phyloP scores from a whole-genome alignment of 2,797 vertebrate species.

The Choloepus didactylus region DNA sequence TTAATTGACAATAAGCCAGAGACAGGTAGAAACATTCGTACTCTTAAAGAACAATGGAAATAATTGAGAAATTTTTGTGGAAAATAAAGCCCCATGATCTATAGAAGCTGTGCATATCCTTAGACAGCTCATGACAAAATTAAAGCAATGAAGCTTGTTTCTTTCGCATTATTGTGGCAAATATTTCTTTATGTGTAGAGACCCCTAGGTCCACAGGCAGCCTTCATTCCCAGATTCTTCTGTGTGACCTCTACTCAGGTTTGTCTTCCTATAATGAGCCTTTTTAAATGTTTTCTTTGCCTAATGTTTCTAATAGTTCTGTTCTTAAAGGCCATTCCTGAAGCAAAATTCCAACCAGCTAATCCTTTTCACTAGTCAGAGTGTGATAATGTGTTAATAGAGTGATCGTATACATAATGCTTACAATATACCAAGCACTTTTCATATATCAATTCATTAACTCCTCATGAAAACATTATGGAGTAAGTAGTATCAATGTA shows the following conservation, averaged over 20 bases:
- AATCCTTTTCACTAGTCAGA: background rate
- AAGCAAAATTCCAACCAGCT: background rate
- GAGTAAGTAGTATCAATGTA: background rate
- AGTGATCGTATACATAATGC: background rate
- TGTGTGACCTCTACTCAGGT: background rate
- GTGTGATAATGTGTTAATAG: background rate
- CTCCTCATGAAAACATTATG: background rate
- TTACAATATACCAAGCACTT: background rate
- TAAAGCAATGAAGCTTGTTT: background rate
- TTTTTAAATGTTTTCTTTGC: background rate
- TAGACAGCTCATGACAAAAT: background rate
- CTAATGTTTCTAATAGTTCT: background rate
- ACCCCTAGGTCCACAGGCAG: background rate
- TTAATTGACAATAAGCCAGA: background rate
- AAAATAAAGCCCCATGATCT: background rate
- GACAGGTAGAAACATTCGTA: background rate
- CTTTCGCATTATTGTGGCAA: background rate
- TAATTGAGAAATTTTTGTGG: background rate
- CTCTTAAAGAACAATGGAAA: constrained; percentile 3
- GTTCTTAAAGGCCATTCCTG: background rate
- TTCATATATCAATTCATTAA: background rate
- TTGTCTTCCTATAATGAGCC: background rate
- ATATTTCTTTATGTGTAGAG: background rate
- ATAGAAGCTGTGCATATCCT: background rate
- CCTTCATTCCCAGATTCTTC: background rate